Evolutionary conservation across 2,113 vertebrate genomes (phyloP), one percentile per base, ranked within the genome.

Genomic region (Lipotes vexillifer): DNA sequence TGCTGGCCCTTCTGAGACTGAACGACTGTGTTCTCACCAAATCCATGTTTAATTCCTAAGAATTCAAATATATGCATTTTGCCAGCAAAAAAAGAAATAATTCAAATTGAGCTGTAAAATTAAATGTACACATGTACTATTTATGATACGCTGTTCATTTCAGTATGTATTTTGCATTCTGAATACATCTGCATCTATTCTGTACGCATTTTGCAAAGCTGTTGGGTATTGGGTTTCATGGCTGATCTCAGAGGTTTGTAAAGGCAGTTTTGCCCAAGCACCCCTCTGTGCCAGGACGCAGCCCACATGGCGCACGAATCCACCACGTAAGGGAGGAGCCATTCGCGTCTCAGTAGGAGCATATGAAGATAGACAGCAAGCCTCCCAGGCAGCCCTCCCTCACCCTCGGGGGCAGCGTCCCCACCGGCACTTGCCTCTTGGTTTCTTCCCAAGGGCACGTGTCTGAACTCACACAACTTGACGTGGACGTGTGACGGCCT

Each of bases 271-370:
- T 38, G 41, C 49, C 44, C n/a, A 12, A 38, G 74, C 23, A 25
- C 12, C 25, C 25, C 23, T 18, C 72, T 38, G 23, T 13, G 44
- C 87, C 23, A 38, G 23, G 46, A 17, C 38, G 3, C 29, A 6
- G 38, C 80, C 33, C 29, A 52, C 46, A 2, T 2, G 65, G 9
- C 29, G 3, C 12, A 25, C 5, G 4, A n/a, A 36, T 18, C 63
- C 66, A 20, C 46, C 49, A 0, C 6, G 2, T 18, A 52, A 38
- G 17, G 36, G 6, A 57, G 49, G 27, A 59, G 44, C 15, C 5
- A 33, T 15, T 8, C 0, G 2, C 25, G 21, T n/a, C 82, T 66
- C 41, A 0, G 0, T 23, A 21, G 18, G 61, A 84, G 11, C 31
- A 0, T 13, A 0, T 44, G 23, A 85, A 18, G 63, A 10, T 6